Conservation (phyloP, 2,888 invertebrate genomes). For the Thymelicus sylvestris region DNA sequence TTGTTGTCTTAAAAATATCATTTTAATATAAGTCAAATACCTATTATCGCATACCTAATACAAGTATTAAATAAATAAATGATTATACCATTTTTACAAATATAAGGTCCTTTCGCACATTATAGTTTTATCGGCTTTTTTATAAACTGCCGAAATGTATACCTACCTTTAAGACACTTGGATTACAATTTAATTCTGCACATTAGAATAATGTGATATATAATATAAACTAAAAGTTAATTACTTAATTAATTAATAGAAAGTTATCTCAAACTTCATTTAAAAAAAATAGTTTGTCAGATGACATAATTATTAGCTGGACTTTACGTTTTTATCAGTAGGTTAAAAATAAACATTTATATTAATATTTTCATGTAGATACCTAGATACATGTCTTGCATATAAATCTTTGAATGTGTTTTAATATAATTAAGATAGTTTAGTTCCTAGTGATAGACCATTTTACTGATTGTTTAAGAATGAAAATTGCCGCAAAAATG, state of each 20-base stretch:
- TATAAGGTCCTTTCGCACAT: slow-evolving; percentile 20
- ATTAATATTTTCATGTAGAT: too few relatives aligned
- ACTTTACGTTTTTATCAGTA: too few relatives aligned
- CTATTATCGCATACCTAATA: slow-evolving; percentile 25
- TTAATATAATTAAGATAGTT: not conserved
- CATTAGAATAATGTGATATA: slow-evolving; percentile 20
- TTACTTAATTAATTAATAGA: not conserved
- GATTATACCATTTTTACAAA: slow-evolving; percentile 12
- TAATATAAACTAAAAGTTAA: slow-evolving; percentile 1
- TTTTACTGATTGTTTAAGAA: not conserved
- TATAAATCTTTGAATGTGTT: not conserved
- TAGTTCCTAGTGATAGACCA: not conserved
- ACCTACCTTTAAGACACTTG: not conserved
- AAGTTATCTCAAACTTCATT: not conserved
- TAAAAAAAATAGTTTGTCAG: not conserved
- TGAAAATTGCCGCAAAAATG: not conserved
- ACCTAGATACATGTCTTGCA: too few relatives aligned
- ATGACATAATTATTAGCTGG: not conserved
- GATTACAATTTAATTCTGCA: slow-evolving; percentile 9
- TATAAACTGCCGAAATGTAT: slow-evolving; percentile 18
- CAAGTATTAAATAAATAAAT: slow-evolving; percentile 28
- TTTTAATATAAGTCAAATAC: slow-evolving; percentile 15
- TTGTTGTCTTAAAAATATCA: not conserved
- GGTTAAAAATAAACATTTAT: too few relatives aligned
- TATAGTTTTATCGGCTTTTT: slow-evolving; percentile 18